Evolutionary conservation across 2,797 vertebrate genomes (phyloP), one percentile per base, ranked within the genome.

Genomic region (Distichodus sexfasciatus): DNA sequence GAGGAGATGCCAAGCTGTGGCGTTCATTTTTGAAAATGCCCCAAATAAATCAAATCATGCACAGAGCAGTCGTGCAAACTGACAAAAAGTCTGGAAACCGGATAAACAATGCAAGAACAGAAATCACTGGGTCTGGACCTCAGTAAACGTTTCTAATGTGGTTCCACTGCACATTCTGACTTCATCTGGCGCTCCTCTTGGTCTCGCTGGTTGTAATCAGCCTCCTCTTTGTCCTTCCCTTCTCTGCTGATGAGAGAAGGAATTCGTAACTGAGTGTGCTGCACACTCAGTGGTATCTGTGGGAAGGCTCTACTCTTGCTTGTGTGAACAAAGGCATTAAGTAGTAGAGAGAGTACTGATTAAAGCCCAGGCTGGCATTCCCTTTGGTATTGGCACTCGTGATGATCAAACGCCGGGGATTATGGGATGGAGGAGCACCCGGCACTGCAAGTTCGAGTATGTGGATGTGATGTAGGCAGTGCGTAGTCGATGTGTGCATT

Each of bases 341-440:
- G 58, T 60, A 31, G 33, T 43, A 41, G 50, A 55, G 15, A 15
- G 24, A 40, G 15, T 59, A 41, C 46, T 66, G 73, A 70, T 70
- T 70, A 66, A 75, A 61, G 67, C 29, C 41, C 50, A 61, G 62
- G 41, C 67, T 60, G 46, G 7, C 21, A 46, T 47, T 61, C 62
- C 73, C 67, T 66, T 64, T 47, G 44, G 67, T 70, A 66, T 70
- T 60, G 41, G 62, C 6, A 17, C 61, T 70, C 62, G 28, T 70
- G 67, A 66, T 60, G 67, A 71, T 75, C 73, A 75, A 75, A 71
- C 47, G 71, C 28, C 28, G 24, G 54, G 19, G 67, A 66, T 71
- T 66, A 66, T 71, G 48, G 61, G 73, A 66, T 70, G 59, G 54
- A 48, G 12, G 33, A 61, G 54, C n/a, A 47, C 55, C 36, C 61